phyloP scores from a whole-genome alignment of 2,888 invertebrate species.

The Thymelicus sylvestris region DNA sequence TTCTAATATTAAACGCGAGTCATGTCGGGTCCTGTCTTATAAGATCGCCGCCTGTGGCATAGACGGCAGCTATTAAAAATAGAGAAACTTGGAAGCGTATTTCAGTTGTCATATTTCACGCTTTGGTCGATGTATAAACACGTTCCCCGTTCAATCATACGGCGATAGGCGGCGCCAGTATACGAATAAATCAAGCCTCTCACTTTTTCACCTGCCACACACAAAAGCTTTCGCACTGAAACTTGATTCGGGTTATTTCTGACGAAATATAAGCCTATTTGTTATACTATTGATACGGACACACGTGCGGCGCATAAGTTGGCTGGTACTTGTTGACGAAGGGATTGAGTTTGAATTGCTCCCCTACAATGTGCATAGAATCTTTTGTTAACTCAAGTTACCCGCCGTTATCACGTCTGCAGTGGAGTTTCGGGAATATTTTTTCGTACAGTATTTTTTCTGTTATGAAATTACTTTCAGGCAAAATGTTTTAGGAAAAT shows the following conservation, averaged over 20 bases:
- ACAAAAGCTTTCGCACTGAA: conserved; percentile 82
- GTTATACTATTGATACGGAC: conserved; percentile 83
- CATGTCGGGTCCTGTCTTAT: conserved; percentile 56
- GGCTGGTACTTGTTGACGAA: conserved; percentile 77
- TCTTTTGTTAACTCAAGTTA: conserved; percentile 67
- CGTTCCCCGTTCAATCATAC: conserved; percentile 82
- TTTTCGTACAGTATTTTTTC: neutral
- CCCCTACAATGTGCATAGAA: conserved; percentile 80
- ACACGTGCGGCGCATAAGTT: conserved; percentile 82
- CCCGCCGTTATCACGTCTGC: conserved; percentile 43
- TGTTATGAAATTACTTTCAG: too few relatives aligned
- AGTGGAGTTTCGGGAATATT: conserved; percentile 8
- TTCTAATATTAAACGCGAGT: conserved; percentile 66
- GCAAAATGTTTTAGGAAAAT: too few relatives aligned
- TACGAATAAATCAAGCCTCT: conserved; percentile 81
- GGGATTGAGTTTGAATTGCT: conserved; percentile 83
- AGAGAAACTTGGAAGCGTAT: conserved; percentile 60
- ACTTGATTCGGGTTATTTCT: conserved; percentile 85
- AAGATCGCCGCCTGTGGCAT: conserved; percentile 52
- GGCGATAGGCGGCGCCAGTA: conserved; percentile 78
- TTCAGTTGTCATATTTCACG: conserved; percentile 79
- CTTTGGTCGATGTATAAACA: conserved; percentile 79
- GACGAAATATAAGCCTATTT: conserved; percentile 84
- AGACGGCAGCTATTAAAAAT: conserved; percentile 57
- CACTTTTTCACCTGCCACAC: conserved; percentile 85